Base-by-base conservation (phyloP, 2,113 vertebrate species). In the Corynorhinus townsendii region DNA sequence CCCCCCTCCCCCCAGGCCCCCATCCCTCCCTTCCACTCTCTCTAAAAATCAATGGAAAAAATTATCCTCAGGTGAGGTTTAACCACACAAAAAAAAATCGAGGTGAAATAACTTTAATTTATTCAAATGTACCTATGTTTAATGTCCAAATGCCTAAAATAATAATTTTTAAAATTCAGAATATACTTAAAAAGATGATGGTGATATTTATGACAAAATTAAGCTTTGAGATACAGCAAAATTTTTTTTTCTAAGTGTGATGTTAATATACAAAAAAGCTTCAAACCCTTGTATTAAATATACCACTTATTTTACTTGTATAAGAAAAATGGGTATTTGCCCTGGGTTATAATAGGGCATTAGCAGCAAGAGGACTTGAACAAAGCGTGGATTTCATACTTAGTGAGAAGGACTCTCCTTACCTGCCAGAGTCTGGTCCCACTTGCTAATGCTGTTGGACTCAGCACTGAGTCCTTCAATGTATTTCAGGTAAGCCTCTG, bases 351-450 rank as follows among this genome's bases (percentile, higher is more conserved):
- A 93, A 56, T 20, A 62, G 33, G 20, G 11, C 40, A 71, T 85
- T 0, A 87, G 79, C 20, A 91, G n/a, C 5, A 5, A 43, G 26
- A 91, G 11, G 30, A 71, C 33, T 62, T 15, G 7, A 24, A 93
- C 33, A n/a, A 90, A 73, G 24, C 1, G 38, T 16, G 11, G 19
- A 49, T 93, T 86, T 95, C 17, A 12, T 73, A 4, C n/a, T 89
- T 71, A 30, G 73, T 45, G 40, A 71, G 52, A 52, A 94, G 92
- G 75, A 80, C 88, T 98, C 68, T 99, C 98, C 97, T 98, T 96
- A 99, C 99, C 99, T 98, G 99, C 98, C 35, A 99, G 99, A 0
- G 99, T 99, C 97, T 99, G 99, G 98, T 99, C 99, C 99, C 99
- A 99, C 96, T 99, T 99, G 99, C 99, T 99, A 96, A 99, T 98